phyloP scores from a whole-genome alignment of 2,113 vertebrate genomes.

The Cranoglanis bouderius region DNA sequence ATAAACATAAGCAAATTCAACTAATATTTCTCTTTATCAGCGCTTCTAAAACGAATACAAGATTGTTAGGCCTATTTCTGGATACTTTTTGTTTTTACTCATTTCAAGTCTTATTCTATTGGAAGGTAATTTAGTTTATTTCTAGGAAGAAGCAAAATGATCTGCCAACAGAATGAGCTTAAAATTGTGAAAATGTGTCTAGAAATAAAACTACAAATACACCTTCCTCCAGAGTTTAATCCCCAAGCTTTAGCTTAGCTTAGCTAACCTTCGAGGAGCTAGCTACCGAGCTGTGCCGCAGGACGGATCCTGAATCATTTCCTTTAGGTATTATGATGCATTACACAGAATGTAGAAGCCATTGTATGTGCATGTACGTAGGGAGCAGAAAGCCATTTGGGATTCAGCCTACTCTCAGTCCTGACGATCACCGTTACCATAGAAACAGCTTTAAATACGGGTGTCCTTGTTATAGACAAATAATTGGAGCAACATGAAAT shows the following conservation, averaged over 20 bases:
- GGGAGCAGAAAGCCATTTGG: not conserved
- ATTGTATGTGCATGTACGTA: not conserved
- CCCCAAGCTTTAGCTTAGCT: too few species aligned
- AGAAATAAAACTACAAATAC: not conserved
- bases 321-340: not conserved
- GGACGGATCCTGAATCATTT: not conserved
- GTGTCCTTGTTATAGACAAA: not conserved
- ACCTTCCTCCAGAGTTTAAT: too few species aligned
- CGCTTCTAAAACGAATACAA: not conserved
- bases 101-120: not conserved
- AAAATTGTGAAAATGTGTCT: not conserved
- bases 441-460: conserved; percentile 8
- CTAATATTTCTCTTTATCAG: not conserved
- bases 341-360: not conserved
- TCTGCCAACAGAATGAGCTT: not conserved
- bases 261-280: too few species aligned
- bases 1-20: not conserved
- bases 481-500: not conserved
- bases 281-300: too few species aligned
- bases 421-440: not conserved
- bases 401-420: not conserved
- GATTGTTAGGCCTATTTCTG: not conserved
- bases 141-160: not conserved
- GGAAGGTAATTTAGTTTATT: not conserved
- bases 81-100: not conserved